Evolutionary conservation across 2,113 vertebrate species (phyloP).

Genomic region (Oncorhynchus masou): DNA sequence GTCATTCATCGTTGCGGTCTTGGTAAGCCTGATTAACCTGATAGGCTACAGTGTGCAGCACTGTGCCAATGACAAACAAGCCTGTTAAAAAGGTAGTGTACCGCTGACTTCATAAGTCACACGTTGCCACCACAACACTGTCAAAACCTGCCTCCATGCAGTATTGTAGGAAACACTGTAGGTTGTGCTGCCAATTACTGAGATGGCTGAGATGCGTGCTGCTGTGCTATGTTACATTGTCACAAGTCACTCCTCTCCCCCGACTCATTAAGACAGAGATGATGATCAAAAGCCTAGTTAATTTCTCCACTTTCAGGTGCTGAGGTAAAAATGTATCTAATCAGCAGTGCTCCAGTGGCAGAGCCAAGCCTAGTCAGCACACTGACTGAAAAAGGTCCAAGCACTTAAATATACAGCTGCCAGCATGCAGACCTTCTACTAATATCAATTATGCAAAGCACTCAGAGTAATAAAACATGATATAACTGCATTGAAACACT

Average conservation of each 20-base stretch:
- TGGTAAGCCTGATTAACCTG: background rate
- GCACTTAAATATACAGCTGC: slow-evolving; percentile 23
- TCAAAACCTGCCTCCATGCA: background rate
- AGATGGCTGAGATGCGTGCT: background rate
- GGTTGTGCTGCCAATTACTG: background rate
- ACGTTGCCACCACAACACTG: background rate
- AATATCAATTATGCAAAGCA: slow-evolving; percentile 31
- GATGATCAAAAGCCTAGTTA: slow-evolving; percentile 8
- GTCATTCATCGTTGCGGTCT: slow-evolving; percentile 28
- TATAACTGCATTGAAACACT: slow-evolving; percentile 2
- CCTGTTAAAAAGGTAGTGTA: slow-evolving; percentile 35
- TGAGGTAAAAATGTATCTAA: slow-evolving; percentile 26
- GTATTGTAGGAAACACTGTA: background rate
- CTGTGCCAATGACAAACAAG: slow-evolving; percentile 41
- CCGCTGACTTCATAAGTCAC: slow-evolving; percentile 34
- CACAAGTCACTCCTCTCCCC: too few species aligned
- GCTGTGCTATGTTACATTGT: too few species aligned
- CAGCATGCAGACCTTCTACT: slow-evolving; percentile 29
- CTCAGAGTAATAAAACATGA: slow-evolving; percentile 36
- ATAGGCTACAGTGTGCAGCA: slow-evolving; percentile 12
- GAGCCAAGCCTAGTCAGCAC: slow-evolving; percentile 30
- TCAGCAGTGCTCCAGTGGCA: background rate
- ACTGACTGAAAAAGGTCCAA: slow-evolving; percentile 30
- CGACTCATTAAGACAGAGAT: background rate
- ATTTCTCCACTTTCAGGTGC: slow-evolving; percentile 14